A percentile compares a stretch with the other conserved stretches of the same genome.
Evolutionary conservation across 2,797 vertebrate species (phyloP).

Genomic region (Sebastes matsubarae): DNA sequence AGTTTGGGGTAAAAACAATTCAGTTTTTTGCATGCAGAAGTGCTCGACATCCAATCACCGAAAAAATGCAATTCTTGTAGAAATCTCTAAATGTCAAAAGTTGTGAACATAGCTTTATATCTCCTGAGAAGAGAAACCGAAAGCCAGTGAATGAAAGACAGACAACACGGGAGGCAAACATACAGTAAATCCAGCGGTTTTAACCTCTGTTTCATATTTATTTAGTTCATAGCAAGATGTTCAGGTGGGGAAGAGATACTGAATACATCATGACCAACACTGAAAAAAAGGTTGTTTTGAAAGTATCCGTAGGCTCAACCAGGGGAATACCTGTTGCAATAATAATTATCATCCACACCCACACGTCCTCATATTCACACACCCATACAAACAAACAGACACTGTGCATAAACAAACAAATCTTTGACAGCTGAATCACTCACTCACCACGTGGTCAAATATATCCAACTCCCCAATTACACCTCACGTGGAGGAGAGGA

Average conservation of each 20-base stretch:
- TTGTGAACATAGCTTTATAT: too few relatives aligned
- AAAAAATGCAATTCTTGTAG: too few relatives aligned
- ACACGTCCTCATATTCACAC: background rate
- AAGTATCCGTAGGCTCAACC: background rate
- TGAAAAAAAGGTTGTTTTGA: background rate
- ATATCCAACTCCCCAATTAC: background rate
- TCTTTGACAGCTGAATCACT: background rate
- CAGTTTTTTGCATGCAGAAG: too few relatives aligned
- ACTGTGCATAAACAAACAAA: background rate
- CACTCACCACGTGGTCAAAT: background rate
- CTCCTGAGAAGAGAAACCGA: background rate
- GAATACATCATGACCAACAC: background rate
- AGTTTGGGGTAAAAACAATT: too few relatives aligned
- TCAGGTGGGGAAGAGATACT: background rate
- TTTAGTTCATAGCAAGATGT: conserved; percentile 12
- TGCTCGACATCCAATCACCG: too few relatives aligned
- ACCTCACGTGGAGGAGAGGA: background rate
- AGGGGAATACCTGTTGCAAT: background rate
- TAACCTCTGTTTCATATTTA: background rate
- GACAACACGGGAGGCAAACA: background rate
- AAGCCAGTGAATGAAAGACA: background rate
- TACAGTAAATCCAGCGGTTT: background rate
- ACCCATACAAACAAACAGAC: background rate
- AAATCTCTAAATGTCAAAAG: too few relatives aligned
- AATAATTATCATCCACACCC: background rate